Percentiles rank a stretch among this genome's conserved stretches.
phyloP scores from a whole-genome alignment of 2,797 vertebrate genomes.

The Xenentodon cancila region DNA sequence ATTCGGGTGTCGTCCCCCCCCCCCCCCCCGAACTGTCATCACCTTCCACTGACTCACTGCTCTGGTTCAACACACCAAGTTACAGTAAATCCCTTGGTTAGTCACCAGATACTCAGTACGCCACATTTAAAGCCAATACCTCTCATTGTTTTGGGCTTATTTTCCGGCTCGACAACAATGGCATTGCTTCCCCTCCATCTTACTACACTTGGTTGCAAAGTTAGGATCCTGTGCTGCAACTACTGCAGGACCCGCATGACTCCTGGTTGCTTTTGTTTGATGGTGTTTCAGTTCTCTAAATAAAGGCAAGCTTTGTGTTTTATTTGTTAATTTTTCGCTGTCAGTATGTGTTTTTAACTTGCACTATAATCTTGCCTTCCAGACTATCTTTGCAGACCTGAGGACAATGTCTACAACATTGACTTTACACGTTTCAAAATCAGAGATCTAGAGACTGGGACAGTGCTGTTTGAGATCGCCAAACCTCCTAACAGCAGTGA shows the following conservation, averaged over 20 bases:
- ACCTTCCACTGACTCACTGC: not conserved
- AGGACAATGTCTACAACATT: conserved; percentile 95
- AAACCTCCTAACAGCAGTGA: conserved; percentile 91
- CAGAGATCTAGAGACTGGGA: conserved; percentile 94
- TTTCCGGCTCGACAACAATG: conserved; percentile 41
- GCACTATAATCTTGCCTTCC: conserved; percentile 26
- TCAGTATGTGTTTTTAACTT: not conserved
- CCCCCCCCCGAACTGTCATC: not conserved
- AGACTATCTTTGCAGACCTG: conserved; percentile 96
- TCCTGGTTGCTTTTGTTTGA: not conserved
- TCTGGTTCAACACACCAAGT: conserved; percentile 3
- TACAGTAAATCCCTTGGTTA: conserved; percentile 7
- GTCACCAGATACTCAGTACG: conserved; percentile 7
- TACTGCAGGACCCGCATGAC: not conserved
- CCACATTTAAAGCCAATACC: conserved; percentile 20
- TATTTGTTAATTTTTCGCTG: not conserved
- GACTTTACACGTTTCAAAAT: conserved; percentile 99
- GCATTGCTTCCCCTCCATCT: conserved; percentile 40
- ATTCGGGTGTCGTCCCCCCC: not conserved
- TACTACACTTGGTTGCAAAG: not conserved
- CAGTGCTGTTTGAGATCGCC: conserved; percentile 98
- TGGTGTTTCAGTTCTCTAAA: too few species aligned
- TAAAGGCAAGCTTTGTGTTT: too few species aligned
- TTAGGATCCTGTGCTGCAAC: not conserved
- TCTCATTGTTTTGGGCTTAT: conserved; percentile 42